phyloP scores from a whole-genome alignment of 2,888 invertebrate genomes.

The Tolmerus cingulatus region DNA sequence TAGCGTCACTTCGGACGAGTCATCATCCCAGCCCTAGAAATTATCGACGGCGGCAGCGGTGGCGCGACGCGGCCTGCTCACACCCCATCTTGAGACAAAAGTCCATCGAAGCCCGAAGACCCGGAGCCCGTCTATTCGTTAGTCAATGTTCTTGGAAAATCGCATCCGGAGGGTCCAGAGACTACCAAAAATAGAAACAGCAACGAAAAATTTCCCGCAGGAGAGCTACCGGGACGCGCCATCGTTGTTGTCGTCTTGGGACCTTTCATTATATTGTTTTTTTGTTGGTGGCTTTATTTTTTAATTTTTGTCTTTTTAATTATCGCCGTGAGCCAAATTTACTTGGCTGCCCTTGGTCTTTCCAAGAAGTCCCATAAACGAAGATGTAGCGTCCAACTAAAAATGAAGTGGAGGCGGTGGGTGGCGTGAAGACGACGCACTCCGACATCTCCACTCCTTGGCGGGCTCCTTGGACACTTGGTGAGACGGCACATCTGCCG shows the following conservation, averaged over 20 bases:
- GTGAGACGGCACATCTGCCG: background rate
- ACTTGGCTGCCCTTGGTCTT: background rate
- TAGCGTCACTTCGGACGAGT: constrained; percentile 4
- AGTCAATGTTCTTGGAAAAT: constrained; percentile 42
- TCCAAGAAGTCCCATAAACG: background rate
- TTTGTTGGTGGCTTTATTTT: background rate
- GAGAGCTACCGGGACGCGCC: constrained; percentile 2
- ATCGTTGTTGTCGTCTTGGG: background rate
- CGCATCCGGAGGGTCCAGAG: constrained; percentile 44
- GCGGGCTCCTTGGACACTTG: constrained; percentile 7
- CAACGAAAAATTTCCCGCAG: constrained; percentile 24
- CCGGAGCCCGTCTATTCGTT: background rate
- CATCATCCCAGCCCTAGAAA: background rate
- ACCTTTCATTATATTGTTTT: background rate
- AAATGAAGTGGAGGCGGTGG: background rate
- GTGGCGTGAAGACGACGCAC: background rate
- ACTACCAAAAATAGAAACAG: constrained; percentile 36
- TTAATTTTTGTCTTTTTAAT: background rate
- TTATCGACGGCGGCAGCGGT: background rate
- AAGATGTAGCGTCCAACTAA: background rate
- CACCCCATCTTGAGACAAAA: constrained; percentile 27
- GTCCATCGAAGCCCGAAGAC: constrained; percentile 23
- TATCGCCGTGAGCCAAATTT: background rate
- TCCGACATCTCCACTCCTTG: constrained; percentile 24
- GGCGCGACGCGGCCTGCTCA: background rate